Evolutionary conservation across 1,140 invertebrate species (phyloP).

Genomic region (Zaprionus camerounensis): DNA sequence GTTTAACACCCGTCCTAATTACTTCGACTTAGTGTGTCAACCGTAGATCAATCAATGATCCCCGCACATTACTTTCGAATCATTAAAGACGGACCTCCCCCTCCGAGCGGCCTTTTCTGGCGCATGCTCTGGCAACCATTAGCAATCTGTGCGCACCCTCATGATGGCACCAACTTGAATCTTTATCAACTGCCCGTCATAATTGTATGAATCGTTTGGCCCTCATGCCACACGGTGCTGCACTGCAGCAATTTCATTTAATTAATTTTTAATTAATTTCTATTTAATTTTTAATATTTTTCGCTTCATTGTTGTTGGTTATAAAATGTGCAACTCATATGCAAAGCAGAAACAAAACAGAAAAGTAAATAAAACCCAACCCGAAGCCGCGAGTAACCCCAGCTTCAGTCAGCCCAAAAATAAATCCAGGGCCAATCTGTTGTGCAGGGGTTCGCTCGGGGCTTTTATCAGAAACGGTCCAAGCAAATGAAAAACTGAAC

Average conservation of each 20-base stretch:
- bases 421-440: slow-evolving; percentile 64
- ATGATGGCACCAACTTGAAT: slow-evolving; percentile 39
- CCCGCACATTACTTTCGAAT: slow-evolving; percentile 65
- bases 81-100: slow-evolving; percentile 46
- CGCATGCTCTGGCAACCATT: slow-evolving; percentile 50
- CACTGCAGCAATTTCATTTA: slow-evolving; percentile 69
- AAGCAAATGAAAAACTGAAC: slow-evolving; percentile 70
- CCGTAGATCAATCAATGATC: slow-evolving; percentile 68
- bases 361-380: slow-evolving; percentile 3
- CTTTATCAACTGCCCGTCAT: slow-evolving; percentile 57
- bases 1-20: slow-evolving; percentile 28
- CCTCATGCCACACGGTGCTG: slow-evolving; percentile 42
- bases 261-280: slow-evolving; percentile 80
- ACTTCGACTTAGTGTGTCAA: slow-evolving; percentile 42
- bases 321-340: slow-evolving; percentile 52
- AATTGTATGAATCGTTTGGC: slow-evolving; percentile 69
- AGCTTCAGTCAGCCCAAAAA: slow-evolving; percentile 49
- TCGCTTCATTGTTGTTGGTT: slow-evolving; percentile 24
- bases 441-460: slow-evolving; percentile 23
- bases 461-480: slow-evolving; percentile 51
- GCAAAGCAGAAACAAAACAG: slow-evolving; percentile 57
- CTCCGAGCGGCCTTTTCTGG: slow-evolving; percentile 3
- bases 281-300: slow-evolving; percentile 64
- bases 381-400: slow-evolving; percentile 11
- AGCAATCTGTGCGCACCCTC: slow-evolving; percentile 60